These are phyloP conservation scores for Scaptomyza pallida DNA, from an alignment of 1,140 invertebrate species.

Conservation along the genomic window DNA sequence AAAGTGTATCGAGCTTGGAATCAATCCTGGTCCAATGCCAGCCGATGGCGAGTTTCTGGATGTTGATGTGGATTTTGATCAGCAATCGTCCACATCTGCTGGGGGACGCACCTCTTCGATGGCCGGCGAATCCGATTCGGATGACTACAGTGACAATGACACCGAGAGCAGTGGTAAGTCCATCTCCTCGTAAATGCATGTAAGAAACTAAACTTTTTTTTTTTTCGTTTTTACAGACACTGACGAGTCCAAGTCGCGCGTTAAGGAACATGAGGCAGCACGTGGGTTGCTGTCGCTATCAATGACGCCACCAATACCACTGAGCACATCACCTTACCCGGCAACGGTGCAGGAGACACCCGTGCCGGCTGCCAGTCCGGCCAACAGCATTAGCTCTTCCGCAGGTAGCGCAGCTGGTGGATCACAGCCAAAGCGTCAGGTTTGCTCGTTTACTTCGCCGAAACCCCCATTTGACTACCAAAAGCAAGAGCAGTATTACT, in stretches of 20 bases:
- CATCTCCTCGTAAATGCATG: not conserved
- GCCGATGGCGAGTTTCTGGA: conserved; percentile 85
- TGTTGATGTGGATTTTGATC: conserved; percentile 89
- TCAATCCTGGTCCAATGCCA: conserved; percentile 90
- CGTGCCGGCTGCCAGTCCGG: conserved; percentile 55
- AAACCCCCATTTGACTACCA: conserved; percentile 83
- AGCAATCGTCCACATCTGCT: conserved; percentile 86
- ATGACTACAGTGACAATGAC: conserved; percentile 89
- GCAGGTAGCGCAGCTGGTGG: conserved; percentile 27
- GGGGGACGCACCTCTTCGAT: conserved; percentile 84
- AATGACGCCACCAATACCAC: conserved; percentile 83
- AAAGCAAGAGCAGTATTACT: conserved; percentile 83
- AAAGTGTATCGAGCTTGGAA: conserved; percentile 93
- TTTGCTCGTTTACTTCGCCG: conserved; percentile 78
- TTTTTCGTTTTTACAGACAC: conserved; percentile 84
- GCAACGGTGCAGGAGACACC: conserved; percentile 46
- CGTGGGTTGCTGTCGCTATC: conserved; percentile 92
- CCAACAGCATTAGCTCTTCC: conserved; percentile 70
- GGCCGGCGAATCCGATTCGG: conserved; percentile 86
- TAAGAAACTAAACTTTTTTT: not conserved
- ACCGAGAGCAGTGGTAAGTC: conserved; percentile 87
- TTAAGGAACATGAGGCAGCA: conserved; percentile 94
- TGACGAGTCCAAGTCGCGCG: conserved; percentile 86
- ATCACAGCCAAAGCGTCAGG: conserved; percentile 63
- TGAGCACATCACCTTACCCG: conserved; percentile 63